Conservation (phyloP, 2,888 invertebrate species). For the Lithosia quadra region DNA sequence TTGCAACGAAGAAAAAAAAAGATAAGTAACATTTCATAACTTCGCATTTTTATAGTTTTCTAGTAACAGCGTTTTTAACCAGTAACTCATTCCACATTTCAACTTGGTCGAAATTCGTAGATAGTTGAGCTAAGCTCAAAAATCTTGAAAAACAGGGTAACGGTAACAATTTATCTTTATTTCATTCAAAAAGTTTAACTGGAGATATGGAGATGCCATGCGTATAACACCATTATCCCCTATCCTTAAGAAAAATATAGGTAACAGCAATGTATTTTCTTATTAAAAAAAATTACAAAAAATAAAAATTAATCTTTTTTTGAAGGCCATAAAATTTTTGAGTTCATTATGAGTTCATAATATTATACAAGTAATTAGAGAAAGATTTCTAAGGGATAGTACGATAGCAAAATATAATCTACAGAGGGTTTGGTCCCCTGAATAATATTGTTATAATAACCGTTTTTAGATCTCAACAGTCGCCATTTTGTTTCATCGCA, state of each 20-base stretch:
- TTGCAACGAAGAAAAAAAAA: constrained; percentile 49
- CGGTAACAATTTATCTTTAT: not conserved
- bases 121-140: not conserved
- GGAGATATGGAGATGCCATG: not conserved
- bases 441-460: constrained; percentile 15
- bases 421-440: constrained; percentile 68
- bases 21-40: constrained; percentile 4
- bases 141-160: not conserved
- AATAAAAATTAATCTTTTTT: not conserved
- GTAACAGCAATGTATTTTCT: not conserved
- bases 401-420: constrained; percentile 27
- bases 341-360: not conserved
- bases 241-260: not conserved
- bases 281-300: not conserved
- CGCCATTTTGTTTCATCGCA: constrained; percentile 41
- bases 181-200: not conserved
- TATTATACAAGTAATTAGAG: not conserved
- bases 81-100: not conserved
- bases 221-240: not conserved
- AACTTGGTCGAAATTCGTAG: not conserved
- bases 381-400: not conserved
- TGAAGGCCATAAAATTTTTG: not conserved
- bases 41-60: not conserved
- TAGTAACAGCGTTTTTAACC: not conserved
- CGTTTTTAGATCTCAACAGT: not conserved